Evolutionary conservation across 2,797 vertebrate genomes (phyloP).

Genomic region (Poliocrania exsul): DNA sequence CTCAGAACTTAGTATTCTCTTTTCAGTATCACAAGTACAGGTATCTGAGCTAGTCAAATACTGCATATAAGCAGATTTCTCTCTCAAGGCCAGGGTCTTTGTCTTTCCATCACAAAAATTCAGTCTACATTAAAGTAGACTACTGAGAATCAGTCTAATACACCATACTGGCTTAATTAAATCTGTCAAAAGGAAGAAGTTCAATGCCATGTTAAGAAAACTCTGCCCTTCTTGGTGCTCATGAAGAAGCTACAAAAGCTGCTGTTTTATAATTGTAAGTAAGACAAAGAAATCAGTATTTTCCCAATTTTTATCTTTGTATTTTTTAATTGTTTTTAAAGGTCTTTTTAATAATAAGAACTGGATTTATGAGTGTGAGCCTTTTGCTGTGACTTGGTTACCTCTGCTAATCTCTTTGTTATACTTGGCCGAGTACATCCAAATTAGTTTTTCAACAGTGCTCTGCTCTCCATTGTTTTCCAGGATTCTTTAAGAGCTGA

Average conservation of each 20-base stretch:
- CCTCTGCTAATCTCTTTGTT: not conserved
- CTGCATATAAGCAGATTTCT: not conserved
- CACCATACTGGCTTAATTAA: not conserved
- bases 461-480: not conserved
- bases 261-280: not conserved
- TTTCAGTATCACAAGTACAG: not conserved
- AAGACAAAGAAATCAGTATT: not conserved
- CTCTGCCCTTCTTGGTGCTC: not conserved
- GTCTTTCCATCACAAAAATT: conserved; percentile 24
- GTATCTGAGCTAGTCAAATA: not conserved
- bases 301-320: not conserved
- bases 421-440: not conserved
- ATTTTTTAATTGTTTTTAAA: not conserved
- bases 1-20: not conserved
- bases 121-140: not conserved
- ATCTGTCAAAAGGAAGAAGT: not conserved
- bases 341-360: not conserved
- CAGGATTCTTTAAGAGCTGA: not conserved
- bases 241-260: not conserved
- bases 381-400: not conserved
- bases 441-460: not conserved
- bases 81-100: not conserved
- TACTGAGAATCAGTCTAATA: not conserved
- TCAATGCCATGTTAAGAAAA: not conserved
- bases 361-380: not conserved